phyloP scores from a whole-genome alignment of 2,113 vertebrate species.

The Neogale vison region DNA sequence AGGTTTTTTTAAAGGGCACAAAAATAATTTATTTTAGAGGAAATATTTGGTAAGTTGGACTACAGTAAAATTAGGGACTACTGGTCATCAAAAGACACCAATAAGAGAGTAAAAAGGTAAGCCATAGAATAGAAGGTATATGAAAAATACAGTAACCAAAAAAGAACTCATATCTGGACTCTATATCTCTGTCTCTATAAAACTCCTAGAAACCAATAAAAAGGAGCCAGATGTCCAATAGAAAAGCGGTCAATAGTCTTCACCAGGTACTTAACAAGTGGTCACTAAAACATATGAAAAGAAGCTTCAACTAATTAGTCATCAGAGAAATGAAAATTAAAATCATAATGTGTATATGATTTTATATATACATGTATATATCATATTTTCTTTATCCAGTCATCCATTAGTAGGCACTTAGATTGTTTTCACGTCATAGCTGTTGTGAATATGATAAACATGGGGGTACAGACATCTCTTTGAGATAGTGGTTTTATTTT shows the following conservation, averaged over 20 bases:
- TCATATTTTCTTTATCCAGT: neutral
- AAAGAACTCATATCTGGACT: neutral
- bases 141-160: neutral
- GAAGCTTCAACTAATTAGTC: neutral
- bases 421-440: neutral
- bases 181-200: neutral
- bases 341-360: neutral
- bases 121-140: neutral
- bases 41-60: neutral
- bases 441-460: neutral
- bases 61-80: neutral
- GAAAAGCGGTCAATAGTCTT: neutral
- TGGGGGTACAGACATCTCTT: neutral
- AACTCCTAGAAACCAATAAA: neutral
- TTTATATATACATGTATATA: neutral
- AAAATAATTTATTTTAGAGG: neutral
- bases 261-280: neutral
- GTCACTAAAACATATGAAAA: neutral
- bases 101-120: neutral
- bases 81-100: neutral
- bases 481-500: neutral
- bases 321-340: neutral
- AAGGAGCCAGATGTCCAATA: neutral
- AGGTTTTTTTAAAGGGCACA: neutral
- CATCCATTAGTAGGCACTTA: neutral